phyloP scores from a whole-genome alignment of 2,888 invertebrate species.

The Balanococcus diminutus region DNA sequence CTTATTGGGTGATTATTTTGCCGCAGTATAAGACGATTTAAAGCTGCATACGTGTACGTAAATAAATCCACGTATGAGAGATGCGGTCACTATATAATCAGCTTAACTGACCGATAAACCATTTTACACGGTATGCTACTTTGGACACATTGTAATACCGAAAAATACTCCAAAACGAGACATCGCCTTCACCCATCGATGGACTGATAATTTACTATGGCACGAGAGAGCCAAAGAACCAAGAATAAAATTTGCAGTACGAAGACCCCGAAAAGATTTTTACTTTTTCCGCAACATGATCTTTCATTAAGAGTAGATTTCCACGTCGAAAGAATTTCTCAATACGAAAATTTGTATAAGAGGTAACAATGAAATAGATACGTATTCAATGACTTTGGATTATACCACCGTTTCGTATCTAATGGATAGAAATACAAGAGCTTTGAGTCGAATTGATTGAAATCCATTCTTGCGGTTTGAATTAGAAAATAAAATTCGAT shows the following conservation, averaged over 20 bases:
- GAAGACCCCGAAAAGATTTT: neutral
- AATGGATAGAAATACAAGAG: neutral
- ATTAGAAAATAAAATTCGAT: neutral
- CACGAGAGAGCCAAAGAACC: neutral
- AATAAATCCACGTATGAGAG: neutral
- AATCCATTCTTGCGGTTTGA: neutral
- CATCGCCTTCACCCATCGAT: neutral
- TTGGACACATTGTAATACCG: neutral
- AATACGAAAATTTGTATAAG: slow-evolving; percentile 21
- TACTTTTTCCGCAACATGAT: neutral
- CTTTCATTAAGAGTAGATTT: neutral
- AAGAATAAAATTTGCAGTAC: neutral
- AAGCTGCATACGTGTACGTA: neutral
- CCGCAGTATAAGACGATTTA: neutral
- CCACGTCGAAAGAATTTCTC: slow-evolving; percentile 16
- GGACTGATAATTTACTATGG: neutral
- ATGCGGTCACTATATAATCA: slow-evolving; percentile 1
- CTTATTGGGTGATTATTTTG: neutral
- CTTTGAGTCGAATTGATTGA: neutral
- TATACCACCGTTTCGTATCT: neutral
- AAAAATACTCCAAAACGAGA: neutral
- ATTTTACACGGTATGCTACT: neutral
- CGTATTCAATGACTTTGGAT: slow-evolving; percentile 16
- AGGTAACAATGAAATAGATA: neutral
- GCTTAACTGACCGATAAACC: slow-evolving; percentile 18